Percentiles rank a stretch among this genome's conserved stretches.
These are phyloP conservation scores for Oplegnathus fasciatus DNA, from an alignment of 2,113 vertebrate genomes.

Conservation along the genomic window DNA sequence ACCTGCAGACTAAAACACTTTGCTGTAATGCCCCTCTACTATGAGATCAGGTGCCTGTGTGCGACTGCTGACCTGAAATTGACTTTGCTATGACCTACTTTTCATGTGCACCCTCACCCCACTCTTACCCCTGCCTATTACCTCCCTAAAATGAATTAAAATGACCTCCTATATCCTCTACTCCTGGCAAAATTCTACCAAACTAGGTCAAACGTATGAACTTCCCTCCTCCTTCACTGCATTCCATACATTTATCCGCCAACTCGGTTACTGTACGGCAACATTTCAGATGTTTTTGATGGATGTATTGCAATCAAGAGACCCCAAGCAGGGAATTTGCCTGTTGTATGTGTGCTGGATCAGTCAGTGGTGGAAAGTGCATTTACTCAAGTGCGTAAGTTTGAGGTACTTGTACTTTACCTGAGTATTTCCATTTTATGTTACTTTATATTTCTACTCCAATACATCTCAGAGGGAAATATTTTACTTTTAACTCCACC, in stretches of 20 bases:
- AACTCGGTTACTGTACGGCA: constrained; percentile 31
- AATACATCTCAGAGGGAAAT: neutral
- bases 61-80: constrained; percentile 57
- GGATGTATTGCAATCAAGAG: constrained; percentile 2
- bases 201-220: constrained; percentile 55
- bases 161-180: constrained; percentile 33
- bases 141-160: constrained; percentile 55
- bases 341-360: neutral
- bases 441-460: neutral
- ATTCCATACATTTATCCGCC: constrained; percentile 64
- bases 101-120: constrained; percentile 32
- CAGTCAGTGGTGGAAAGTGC: neutral
- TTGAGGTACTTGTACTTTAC: neutral
- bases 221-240: constrained; percentile 49
- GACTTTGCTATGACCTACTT: constrained; percentile 67
- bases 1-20: constrained; percentile 2
- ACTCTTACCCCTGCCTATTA: constrained; percentile 4
- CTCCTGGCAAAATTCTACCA: constrained; percentile 34
- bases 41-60: constrained; percentile 29
- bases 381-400: neutral
- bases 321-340: neutral
- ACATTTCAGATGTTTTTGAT: constrained; percentile 21
- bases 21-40: neutral
- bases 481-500: neutral
- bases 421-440: neutral